Percentiles rank a stretch among this genome's conserved stretches.
phyloP scores from a whole-genome alignment of 2,797 vertebrate species.

The Lutjanus campechanus region DNA sequence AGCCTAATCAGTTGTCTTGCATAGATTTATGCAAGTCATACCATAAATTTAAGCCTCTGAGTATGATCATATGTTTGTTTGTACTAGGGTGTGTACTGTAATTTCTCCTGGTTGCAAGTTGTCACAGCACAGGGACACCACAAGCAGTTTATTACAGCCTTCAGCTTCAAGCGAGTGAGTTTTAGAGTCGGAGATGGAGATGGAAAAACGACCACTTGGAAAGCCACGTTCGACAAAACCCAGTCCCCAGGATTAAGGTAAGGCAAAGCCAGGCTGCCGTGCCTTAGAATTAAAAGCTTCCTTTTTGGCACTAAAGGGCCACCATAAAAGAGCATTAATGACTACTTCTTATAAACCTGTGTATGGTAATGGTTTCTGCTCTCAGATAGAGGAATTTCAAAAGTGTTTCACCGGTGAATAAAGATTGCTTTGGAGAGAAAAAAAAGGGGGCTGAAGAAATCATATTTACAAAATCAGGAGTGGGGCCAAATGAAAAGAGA shows the following conservation, averaged over 20 bases:
- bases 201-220: constrained; percentile 72
- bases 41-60: constrained; percentile 31
- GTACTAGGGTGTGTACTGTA: constrained; percentile 43
- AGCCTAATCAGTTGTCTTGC: constrained; percentile 42
- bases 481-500: constrained; percentile 83
- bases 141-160: constrained; percentile 56
- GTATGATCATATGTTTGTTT: constrained; percentile 54
- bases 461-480: constrained; percentile 87
- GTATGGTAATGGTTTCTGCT: constrained; percentile 84
- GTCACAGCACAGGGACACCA: constrained; percentile 41
- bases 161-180: constrained; percentile 39
- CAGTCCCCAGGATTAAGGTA: constrained; percentile 76
- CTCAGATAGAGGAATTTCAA: constrained; percentile 86
- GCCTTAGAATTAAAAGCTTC: constrained; percentile 82
- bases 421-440: constrained; percentile 79
- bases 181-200: constrained; percentile 24
- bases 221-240: constrained; percentile 65
- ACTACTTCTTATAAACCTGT: constrained; percentile 85
- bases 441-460: constrained; percentile 75
- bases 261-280: constrained; percentile 67
- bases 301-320: constrained; percentile 82
- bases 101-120: constrained; percentile 28
- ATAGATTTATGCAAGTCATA: constrained; percentile 2
- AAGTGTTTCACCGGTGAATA: constrained; percentile 82
- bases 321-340: constrained; percentile 86